Evolutionary conservation across 2,113 vertebrate species (phyloP).

Genomic region (Psettodes erumei): DNA sequence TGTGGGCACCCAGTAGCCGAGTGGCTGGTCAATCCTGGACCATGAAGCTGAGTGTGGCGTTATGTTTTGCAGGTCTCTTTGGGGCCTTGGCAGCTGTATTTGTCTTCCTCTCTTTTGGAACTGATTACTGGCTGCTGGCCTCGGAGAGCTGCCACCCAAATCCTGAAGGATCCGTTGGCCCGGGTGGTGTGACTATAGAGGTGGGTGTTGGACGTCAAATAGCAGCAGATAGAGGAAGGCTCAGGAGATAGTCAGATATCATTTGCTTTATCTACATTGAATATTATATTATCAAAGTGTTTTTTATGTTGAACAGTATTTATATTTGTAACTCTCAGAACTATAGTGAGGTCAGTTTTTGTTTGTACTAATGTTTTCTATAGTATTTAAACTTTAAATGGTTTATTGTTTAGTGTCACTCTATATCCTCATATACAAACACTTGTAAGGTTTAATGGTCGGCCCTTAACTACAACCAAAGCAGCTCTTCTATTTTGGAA

Average conservation of each 20-base stretch:
- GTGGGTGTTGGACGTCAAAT: constrained; percentile 62
- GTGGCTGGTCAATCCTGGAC: constrained; percentile 40
- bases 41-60: constrained; percentile 92
- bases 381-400: not conserved
- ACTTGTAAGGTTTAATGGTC: not conserved
- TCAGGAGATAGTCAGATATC: not conserved
- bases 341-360: not conserved
- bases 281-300: not conserved
- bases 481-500: constrained; percentile 10
- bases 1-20: constrained; percentile 21
- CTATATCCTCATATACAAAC: not conserved
- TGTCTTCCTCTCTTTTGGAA: constrained; percentile 94
- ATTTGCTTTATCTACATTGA: not conserved
- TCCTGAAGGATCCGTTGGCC: constrained; percentile 50
- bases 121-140: constrained; percentile 96
- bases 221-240: not conserved
- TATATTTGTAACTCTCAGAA: not conserved
- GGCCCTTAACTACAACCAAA: constrained; percentile 6
- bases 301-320: not conserved
- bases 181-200: constrained; percentile 18
- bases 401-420: not conserved
- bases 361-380: not conserved
- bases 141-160: constrained; percentile 85
- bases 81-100: constrained; percentile 91
- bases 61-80: constrained; percentile 96